These are phyloP conservation scores for Caenorhabditis elegans DNA, from an alignment of 1,140 invertebrate species.

Conservation along the genomic window WBcel235 BX284606.5:3676001-3676500, in stretches of 20 bases:
- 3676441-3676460: too few relatives aligned
- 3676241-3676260: neutral
- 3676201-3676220: neutral
- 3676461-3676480: too few relatives aligned
- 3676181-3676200: neutral
- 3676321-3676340: neutral
- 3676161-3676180: neutral
- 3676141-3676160: neutral
- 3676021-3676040: too few relatives aligned
- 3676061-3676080: conserved; percentile 11
- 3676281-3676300: neutral
- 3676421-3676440: too few relatives aligned
- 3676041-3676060: too few relatives aligned
- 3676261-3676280: neutral
- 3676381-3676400: too few relatives aligned
- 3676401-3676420: too few relatives aligned
- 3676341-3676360: neutral
- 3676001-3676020: too few relatives aligned
- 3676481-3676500: neutral
- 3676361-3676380: neutral
- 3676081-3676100: neutral
- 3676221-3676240: neutral
- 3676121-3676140: neutral
- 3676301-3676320: neutral
- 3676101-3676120: neutral